Conservation (phyloP, 2,888 invertebrate genomes). For the Digitonthophagus gazella region DNA sequence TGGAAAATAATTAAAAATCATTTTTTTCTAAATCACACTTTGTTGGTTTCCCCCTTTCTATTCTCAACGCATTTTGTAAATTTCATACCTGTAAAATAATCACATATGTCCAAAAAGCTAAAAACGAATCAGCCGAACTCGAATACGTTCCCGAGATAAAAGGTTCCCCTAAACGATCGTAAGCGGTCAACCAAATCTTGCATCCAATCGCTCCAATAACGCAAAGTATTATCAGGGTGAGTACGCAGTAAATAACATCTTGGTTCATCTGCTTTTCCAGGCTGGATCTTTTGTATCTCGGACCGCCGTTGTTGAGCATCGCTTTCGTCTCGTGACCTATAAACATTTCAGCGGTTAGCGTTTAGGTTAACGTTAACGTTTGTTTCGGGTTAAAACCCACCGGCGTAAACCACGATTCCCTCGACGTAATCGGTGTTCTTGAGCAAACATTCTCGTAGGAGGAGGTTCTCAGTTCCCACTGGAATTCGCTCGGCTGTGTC, state of each 20-base stretch:
- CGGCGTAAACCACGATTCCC: conserved; percentile 95
- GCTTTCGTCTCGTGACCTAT: conserved; percentile 94
- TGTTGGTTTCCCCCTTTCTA: neutral
- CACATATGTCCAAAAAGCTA: conserved; percentile 93
- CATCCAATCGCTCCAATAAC: conserved; percentile 89
- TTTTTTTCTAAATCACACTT: too few relatives aligned
- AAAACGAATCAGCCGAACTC: conserved; percentile 61
- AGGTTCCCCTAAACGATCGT: conserved; percentile 59
- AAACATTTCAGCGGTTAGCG: conserved; percentile 26
- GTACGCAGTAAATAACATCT: conserved; percentile 95
- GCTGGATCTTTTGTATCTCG: conserved; percentile 88
- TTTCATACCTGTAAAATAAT: conserved; percentile 83
- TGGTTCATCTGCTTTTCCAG: conserved; percentile 93
- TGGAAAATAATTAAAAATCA: too few relatives aligned
- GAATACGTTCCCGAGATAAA: conserved; percentile 62
- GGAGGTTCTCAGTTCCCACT: conserved; percentile 83
- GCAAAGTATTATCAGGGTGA: conserved; percentile 85
- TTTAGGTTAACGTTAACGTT: neutral
- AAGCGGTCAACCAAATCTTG: conserved; percentile 77
- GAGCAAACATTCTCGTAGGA: conserved; percentile 89
- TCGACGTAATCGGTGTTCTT: conserved; percentile 97
- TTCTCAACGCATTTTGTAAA: neutral
- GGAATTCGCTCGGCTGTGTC: conserved; percentile 76
- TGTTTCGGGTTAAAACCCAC: too few relatives aligned
- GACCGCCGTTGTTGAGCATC: conserved; percentile 95